Evolutionary conservation across 2,888 invertebrate species (phyloP).

Genomic region (Ophraella communa): DNA sequence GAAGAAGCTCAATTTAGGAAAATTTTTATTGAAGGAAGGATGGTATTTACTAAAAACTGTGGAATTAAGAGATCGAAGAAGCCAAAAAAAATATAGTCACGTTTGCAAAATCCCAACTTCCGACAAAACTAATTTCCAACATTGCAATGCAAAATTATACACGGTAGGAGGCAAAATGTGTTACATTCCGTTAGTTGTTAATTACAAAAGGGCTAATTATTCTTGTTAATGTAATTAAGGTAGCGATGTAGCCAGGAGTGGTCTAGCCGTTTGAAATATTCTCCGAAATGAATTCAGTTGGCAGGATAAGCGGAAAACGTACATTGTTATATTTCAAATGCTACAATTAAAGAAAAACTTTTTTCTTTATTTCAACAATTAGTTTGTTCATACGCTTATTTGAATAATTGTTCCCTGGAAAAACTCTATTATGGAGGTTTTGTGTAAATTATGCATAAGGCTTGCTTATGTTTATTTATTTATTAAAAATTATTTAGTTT

Average conservation of each 20-base stretch:
- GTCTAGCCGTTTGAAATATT: neutral
- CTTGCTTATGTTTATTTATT: too few relatives aligned
- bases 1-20: too few relatives aligned
- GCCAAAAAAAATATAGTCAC: constrained; percentile 8
- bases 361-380: neutral
- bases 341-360: neutral
- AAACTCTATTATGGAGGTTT: too few relatives aligned
- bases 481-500: too few relatives aligned
- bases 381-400: neutral
- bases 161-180: constrained; percentile 23
- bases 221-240: constrained; percentile 40
- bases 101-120: neutral
- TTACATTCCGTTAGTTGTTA: constrained; percentile 26
- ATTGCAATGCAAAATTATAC: constrained; percentile 18
- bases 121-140: constrained; percentile 23
- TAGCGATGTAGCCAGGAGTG: constrained; percentile 9
- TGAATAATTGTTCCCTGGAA: neutral
- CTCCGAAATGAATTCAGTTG: neutral
- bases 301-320: neutral
- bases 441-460: too few relatives aligned
- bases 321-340: neutral
- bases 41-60: too few relatives aligned
- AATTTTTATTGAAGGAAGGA: too few relatives aligned
- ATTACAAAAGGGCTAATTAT: constrained; percentile 34
- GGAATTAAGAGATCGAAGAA: neutral